A percentile compares a stretch with the other conserved stretches of the same genome.
These are phyloP conservation scores for Brotula barbata DNA, from an alignment of 2,797 vertebrate genomes.

Conservation along the genomic window DNA sequence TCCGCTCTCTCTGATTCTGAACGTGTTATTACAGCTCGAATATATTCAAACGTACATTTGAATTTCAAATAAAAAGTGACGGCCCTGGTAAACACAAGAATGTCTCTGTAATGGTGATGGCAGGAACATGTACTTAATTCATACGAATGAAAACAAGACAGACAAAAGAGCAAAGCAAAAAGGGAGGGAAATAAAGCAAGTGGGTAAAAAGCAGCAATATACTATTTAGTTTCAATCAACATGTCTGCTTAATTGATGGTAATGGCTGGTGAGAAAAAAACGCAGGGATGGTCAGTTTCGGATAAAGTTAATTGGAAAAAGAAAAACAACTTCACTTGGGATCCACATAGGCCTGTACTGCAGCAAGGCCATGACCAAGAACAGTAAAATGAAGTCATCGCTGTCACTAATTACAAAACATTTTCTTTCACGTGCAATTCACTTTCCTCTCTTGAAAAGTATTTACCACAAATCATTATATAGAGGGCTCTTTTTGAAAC, in stretches of 20 bases:
- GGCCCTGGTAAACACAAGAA: too few species aligned
- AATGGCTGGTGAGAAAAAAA: constrained; percentile 18
- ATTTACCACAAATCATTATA: constrained; percentile 26
- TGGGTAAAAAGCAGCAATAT: neutral
- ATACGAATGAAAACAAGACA: constrained; percentile 6
- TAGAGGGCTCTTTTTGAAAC: constrained; percentile 15
- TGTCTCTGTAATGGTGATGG: neutral
- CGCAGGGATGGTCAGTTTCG: neutral
- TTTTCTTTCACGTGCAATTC: too few species aligned
- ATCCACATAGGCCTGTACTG: neutral
- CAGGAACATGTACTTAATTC: constrained; percentile 8
- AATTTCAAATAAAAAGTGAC: too few species aligned
- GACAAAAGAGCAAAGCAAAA: constrained; percentile 15
- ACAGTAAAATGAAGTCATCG: neutral
- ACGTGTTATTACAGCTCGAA: too few species aligned
- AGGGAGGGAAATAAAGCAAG: neutral
- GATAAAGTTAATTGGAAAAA: constrained; percentile 1
- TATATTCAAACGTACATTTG: too few species aligned
- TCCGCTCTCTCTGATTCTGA: too few species aligned
- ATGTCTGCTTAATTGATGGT: constrained; percentile 24
- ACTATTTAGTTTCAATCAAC: constrained; percentile 26
- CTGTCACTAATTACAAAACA: too few species aligned
- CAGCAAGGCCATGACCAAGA: constrained; percentile 3
- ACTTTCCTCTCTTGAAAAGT: constrained; percentile 22
- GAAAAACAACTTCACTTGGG: constrained; percentile 1